Percentiles rank a stretch among this genome's conserved stretches.
Conservation (phyloP, 2,888 invertebrate species). For the Scelioninae gen. 2 region DNA sequence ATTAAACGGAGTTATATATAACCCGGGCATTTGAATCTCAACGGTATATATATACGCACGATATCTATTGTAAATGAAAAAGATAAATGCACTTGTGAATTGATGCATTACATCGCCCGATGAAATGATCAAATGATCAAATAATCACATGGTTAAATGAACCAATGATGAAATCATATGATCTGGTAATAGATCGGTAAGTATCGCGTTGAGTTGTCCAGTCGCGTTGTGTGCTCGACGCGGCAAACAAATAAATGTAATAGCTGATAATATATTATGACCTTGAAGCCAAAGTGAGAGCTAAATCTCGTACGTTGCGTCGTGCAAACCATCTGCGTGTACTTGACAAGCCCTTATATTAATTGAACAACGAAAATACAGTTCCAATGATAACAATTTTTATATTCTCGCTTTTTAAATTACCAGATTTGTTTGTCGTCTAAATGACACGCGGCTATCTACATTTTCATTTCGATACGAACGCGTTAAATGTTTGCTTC, state of each 20-base stretch:
- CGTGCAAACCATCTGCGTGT: slow-evolving; percentile 54
- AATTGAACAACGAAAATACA: slow-evolving; percentile 47
- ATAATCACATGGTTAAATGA: slow-evolving; percentile 55
- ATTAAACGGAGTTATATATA: slow-evolving; percentile 51
- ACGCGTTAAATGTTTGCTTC: too few species aligned
- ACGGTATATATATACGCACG: not conserved
- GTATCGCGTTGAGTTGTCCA: slow-evolving; percentile 30
- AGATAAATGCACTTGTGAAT: slow-evolving; percentile 51
- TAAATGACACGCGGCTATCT: too few species aligned
- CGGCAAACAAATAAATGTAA: slow-evolving; percentile 56
- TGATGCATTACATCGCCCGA: slow-evolving; percentile 50
- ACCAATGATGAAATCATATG: slow-evolving; percentile 58
- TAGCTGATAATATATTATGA: slow-evolving; percentile 57
- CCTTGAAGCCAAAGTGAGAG: slow-evolving; percentile 58
- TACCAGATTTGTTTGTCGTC: too few species aligned
- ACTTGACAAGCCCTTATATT: slow-evolving; percentile 53
- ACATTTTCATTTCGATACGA: too few species aligned
- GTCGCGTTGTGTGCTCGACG: slow-evolving; percentile 20
- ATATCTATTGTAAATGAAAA: slow-evolving; percentile 50
- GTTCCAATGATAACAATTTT: too few species aligned
- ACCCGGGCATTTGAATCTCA: slow-evolving; percentile 43
- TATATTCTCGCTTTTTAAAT: too few species aligned
- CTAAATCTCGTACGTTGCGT: slow-evolving; percentile 51
- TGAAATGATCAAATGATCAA: slow-evolving; percentile 55
- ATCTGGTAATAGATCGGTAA: slow-evolving; percentile 48